Percentiles rank a stretch among this genome's conserved stretches.
Conservation (phyloP, 2,113 vertebrate species). For the Chlorodrepanis virens region DNA sequence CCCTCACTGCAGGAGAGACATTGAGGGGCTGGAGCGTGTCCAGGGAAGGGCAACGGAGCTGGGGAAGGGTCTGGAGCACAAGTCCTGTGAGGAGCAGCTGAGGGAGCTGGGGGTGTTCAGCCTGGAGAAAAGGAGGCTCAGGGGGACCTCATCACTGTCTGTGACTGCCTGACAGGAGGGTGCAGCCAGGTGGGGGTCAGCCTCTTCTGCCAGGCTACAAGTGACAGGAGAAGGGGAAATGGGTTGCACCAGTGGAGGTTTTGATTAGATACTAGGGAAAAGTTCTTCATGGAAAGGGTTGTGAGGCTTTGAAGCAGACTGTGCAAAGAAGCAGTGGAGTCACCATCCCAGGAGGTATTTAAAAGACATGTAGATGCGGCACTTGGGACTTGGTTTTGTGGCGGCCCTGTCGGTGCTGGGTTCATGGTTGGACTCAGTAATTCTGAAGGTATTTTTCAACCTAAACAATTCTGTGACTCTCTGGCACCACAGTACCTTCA, state of each 20-base stretch:
- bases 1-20: not conserved
- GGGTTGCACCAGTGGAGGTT: not conserved
- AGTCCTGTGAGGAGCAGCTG: not conserved
- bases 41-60: not conserved
- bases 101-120: not conserved
- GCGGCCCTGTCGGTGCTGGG: not conserved
- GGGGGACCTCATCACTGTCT: fast-evolving
- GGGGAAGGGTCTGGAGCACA: not conserved
- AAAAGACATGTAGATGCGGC: not conserved
- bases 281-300: not conserved
- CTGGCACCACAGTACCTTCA: not conserved
- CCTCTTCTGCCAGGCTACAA: fast-evolving
- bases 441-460: not conserved
- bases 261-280: no score
- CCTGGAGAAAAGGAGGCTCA: not conserved
- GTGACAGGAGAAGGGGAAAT: not conserved
- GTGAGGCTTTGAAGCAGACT: not conserved
- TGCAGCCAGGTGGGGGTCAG: fast-evolving
- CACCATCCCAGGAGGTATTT: not conserved
- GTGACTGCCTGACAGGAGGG: fast-evolving
- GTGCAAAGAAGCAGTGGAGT: fast-evolving
- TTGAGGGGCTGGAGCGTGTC: not conserved
- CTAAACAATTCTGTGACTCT: not conserved
- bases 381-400: not conserved
- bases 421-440: not conserved